These are phyloP conservation scores for Vanacampus margaritifer DNA, from an alignment of 2,113 vertebrate genomes.

Conservation along the genomic window DNA sequence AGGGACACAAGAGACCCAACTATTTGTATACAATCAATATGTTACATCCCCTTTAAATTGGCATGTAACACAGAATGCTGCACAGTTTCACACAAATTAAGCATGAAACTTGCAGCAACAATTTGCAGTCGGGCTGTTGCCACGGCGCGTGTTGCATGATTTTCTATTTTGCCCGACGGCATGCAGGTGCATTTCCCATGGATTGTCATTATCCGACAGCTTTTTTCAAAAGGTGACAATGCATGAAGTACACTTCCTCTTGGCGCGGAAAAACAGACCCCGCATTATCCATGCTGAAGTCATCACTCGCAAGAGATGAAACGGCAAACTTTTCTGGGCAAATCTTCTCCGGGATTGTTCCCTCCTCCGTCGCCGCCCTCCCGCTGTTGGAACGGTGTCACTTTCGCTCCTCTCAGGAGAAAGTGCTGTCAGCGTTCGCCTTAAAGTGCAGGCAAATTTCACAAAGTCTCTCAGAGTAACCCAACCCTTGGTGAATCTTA, in stretches of 20 bases:
- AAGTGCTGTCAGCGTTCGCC: conserved; percentile 67
- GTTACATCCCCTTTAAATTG: neutral
- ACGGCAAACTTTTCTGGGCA: conserved; percentile 34
- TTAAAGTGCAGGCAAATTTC: conserved; percentile 64
- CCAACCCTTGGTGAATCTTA: conserved; percentile 55
- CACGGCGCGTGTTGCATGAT: conserved; percentile 11
- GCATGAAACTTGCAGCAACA: neutral
- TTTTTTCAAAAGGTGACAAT: conserved; percentile 58
- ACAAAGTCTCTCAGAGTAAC: conserved; percentile 65
- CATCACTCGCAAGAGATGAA: conserved; percentile 65
- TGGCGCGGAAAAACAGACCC: conserved; percentile 47
- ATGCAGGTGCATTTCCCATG: conserved; percentile 65
- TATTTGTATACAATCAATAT: neutral
- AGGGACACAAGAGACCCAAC: neutral
- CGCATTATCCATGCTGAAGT: conserved; percentile 69
- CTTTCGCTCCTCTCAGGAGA: conserved; percentile 60
- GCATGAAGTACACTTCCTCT: conserved; percentile 35
- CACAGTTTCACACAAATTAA: conserved; percentile 12
- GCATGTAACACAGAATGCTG: conserved; percentile 3
- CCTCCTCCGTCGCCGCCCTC: conserved; percentile 19
- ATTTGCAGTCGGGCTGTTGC: conserved; percentile 17
- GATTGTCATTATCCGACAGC: conserved; percentile 65
- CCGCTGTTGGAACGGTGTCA: conserved; percentile 62
- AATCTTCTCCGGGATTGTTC: conserved; percentile 22
- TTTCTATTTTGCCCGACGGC: conserved; percentile 51